These are phyloP conservation scores for Theonella swinhoei DNA, from an alignment of 37 sponge, comb jelly and placozoan species.

Conservation along the genomic window DNA sequence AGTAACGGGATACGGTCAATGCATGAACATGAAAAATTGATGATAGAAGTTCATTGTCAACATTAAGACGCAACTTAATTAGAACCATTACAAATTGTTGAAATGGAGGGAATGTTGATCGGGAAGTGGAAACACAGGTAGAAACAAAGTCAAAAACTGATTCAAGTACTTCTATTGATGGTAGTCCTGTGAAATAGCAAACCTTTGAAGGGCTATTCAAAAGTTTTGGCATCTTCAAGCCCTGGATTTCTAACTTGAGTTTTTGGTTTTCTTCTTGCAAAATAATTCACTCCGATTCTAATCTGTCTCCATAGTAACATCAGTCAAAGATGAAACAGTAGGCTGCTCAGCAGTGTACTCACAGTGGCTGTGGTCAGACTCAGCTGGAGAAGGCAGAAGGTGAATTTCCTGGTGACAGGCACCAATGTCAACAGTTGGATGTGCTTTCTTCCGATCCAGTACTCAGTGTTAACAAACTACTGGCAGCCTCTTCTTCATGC, in stretches of 20 bases:
- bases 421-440: neutral
- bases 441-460: neutral
- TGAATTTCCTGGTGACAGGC: no score
- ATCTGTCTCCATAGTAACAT: no score
- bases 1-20: conserved; percentile 20
- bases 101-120: conserved; percentile 13
- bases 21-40: conserved; percentile 23
- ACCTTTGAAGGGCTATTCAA: conserved; percentile 42
- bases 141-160: conserved; percentile 22
- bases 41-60: conserved; percentile 20
- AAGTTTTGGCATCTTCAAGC: no score
- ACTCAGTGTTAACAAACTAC: neutral
- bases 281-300: no score
- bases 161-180: conserved; percentile 1
- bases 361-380: no score
- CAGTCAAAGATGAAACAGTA: no score
- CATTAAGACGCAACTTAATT: conserved; percentile 38
- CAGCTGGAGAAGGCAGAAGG: no score
- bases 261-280: no score
- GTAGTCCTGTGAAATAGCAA: conserved; percentile 45
- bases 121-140: neutral
- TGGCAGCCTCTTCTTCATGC: conserved; percentile 10
- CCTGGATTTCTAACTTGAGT: no score
- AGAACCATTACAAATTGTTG: conserved; percentile 44
- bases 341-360: no score